Evolutionary conservation across 2,113 vertebrate genomes (phyloP).

Genomic region (Suncus etruscus): DNA sequence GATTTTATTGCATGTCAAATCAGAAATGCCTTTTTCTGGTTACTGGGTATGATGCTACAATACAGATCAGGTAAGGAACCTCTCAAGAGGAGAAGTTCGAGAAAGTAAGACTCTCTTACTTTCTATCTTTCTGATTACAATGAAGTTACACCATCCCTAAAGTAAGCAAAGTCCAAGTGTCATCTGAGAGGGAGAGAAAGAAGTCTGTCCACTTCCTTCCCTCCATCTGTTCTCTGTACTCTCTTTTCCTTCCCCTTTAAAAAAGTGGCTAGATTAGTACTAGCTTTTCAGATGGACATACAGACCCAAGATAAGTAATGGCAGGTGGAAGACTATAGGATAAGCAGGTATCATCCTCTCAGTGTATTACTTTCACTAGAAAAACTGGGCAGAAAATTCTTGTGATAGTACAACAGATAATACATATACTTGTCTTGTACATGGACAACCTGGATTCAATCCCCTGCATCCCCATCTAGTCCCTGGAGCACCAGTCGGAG

Average conservation of each 20-base stretch:
- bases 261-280: background rate
- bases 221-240: background rate
- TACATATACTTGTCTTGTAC: too few relatives aligned
- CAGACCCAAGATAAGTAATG: background rate
- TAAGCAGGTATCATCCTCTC: background rate
- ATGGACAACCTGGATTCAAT: too few relatives aligned
- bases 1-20: background rate
- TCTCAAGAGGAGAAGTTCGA: background rate
- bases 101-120: background rate
- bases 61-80: background rate
- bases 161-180: background rate
- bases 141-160: background rate
- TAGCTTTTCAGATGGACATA: background rate
- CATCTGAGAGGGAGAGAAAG: background rate
- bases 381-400: background rate
- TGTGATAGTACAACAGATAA: too few relatives aligned
- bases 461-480: too few relatives aligned
- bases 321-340: background rate
- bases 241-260: background rate
- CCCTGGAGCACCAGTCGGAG: too few relatives aligned
- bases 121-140: background rate
- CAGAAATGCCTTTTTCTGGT: conserved; percentile 35
- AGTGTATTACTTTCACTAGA: background rate
- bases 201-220: background rate
- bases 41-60: background rate